Evolutionary conservation across 2,113 vertebrate genomes (phyloP).

Genomic region (Emydocephalus ijimae): DNA sequence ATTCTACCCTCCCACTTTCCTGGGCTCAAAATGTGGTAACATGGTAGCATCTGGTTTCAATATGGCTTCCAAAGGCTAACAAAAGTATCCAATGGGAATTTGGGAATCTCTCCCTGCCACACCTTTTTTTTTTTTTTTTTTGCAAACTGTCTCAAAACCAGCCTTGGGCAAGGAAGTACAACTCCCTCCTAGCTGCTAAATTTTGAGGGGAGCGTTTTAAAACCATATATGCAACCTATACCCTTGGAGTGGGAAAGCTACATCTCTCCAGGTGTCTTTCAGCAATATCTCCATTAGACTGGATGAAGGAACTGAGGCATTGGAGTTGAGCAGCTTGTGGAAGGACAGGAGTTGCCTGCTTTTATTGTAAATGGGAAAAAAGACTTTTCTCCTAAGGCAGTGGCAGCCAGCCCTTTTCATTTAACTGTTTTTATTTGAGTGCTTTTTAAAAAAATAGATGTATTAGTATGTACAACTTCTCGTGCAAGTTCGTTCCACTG

Average conservation of each 20-base stretch:
- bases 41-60: too few species aligned
- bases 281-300: neutral
- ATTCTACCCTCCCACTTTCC: too few species aligned
- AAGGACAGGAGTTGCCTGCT: neutral
- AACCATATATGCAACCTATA: neutral
- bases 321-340: neutral
- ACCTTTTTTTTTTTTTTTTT: neutral
- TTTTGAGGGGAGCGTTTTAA: neutral
- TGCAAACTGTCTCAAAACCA: neutral
- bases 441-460: neutral
- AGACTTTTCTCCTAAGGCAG: neutral
- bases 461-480: neutral
- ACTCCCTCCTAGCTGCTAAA: neutral
- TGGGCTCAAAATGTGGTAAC: too few species aligned
- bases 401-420: neutral
- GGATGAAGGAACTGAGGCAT: neutral
- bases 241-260: neutral
- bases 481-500: neutral
- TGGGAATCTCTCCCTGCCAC: neutral
- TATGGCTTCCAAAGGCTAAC: too few species aligned
- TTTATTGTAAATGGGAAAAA: neutral
- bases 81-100: too few species aligned
- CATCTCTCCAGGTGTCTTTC: neutral
- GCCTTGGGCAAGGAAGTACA: neutral
- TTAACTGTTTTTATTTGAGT: neutral